A percentile compares a stretch with the other conserved stretches of the same genome.
phyloP scores from a whole-genome alignment of 2,113 vertebrate genomes.

The Chloebia gouldiae region DNA sequence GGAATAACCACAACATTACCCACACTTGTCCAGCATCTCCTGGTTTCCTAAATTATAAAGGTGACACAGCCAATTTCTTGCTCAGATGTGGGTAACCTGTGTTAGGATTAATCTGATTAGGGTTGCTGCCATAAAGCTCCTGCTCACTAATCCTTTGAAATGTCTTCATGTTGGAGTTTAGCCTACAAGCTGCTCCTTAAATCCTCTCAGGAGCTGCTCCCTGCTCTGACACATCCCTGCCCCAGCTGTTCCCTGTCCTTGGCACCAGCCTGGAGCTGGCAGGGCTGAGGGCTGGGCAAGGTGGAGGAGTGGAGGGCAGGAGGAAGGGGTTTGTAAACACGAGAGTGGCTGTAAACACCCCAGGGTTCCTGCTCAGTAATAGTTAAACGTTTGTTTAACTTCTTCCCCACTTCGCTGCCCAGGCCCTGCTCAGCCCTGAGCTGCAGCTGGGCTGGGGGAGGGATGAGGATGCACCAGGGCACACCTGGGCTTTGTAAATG shows the following conservation, averaged over 20 bases:
- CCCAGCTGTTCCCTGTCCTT: background rate
- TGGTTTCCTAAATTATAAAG: background rate
- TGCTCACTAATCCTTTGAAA: background rate
- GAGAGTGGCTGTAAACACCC: background rate
- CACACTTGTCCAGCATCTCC: background rate
- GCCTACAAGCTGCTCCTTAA: background rate
- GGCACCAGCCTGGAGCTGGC: background rate
- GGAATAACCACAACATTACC: background rate
- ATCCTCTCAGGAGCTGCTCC: background rate
- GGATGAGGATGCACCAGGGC: background rate
- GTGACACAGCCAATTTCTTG: background rate
- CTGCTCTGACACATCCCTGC: background rate
- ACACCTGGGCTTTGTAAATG: background rate
- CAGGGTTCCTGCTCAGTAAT: background rate
- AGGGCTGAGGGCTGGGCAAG: background rate
- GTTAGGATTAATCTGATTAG: background rate
- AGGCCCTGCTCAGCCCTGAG: background rate
- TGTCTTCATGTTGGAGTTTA: background rate
- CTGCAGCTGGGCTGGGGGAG: background rate
- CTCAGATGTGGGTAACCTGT: background rate
- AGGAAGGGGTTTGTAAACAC: background rate
- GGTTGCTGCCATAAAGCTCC: background rate
- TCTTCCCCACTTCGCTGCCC: background rate
- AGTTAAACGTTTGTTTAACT: constrained; percentile 30
- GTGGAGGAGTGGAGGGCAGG: background rate